Conservation (phyloP, 2,888 invertebrate genomes). For the Melinaea marsaeus region DNA sequence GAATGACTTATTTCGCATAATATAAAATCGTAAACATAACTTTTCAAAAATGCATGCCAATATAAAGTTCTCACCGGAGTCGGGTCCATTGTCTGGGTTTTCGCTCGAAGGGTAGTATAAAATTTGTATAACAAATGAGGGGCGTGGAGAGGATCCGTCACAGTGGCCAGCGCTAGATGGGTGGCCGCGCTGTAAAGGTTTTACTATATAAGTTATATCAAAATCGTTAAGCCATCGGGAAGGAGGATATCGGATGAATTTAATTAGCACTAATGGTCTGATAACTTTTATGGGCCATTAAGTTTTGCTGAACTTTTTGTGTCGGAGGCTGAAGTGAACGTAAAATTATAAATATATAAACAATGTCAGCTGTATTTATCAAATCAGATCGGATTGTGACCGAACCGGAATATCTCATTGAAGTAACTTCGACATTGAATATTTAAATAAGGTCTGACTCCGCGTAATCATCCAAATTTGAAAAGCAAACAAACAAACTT, state of each 20-base stretch:
- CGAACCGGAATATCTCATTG: neutral
- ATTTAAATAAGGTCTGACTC: slow-evolving; percentile 18
- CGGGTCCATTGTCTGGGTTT: slow-evolving; percentile 52
- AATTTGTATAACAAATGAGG: slow-evolving; percentile 78
- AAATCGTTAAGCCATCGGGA: slow-evolving; percentile 7
- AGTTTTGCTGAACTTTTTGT: slow-evolving; percentile 5
- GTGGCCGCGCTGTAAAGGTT: slow-evolving; percentile 49
- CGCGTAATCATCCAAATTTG: slow-evolving; percentile 37
- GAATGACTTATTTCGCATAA: neutral
- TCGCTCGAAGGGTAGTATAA: slow-evolving; percentile 76
- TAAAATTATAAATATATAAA: neutral
- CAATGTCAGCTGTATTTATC: neutral
- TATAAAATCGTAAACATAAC: neutral
- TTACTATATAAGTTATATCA: slow-evolving; percentile 15
- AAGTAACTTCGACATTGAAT: neutral
- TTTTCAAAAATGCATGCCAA: neutral
- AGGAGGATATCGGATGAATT: neutral
- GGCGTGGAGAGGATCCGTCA: slow-evolving; percentile 74
- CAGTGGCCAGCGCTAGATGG: slow-evolving; percentile 75
- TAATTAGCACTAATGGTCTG: slow-evolving; percentile 2
- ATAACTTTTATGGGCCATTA: slow-evolving; percentile 10
- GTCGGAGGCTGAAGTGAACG: neutral
- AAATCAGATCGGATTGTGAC: neutral
- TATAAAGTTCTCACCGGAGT: slow-evolving; percentile 25
- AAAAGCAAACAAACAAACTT: slow-evolving; percentile 40